Evolutionary conservation across 2,888 invertebrate genomes (phyloP), one percentile per base, ranked within the genome.

Genomic region (Graphium colonna): DNA sequence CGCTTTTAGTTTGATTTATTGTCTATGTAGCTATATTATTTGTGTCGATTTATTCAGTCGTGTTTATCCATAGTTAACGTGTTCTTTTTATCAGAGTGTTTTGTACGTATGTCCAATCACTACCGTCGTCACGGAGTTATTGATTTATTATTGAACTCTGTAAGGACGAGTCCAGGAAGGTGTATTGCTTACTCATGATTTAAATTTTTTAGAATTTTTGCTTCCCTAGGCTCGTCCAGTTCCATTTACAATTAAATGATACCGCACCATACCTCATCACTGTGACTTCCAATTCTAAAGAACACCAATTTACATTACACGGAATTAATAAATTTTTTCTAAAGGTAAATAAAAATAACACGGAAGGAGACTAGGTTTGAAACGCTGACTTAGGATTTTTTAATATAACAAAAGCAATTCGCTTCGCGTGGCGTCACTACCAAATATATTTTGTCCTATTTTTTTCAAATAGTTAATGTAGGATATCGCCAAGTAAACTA

Each of bases 371-470:
- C 12, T 51, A 51, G 43, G 21, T 55, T 47, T 42, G 21, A 49
- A 21, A 46, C 28, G 42, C 36, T 38, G 39, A 51, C 9, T 44
- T 53, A 54, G 56, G 17, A 44, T 49, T 21, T n/a, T 21, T 21
- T 21, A 52, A 50, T 42, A 44, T 51, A 39, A 51, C 48, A 40
- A 16, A 50, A 42, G 31, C 12, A 36, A 39, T 3, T 39, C 18
- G 52, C 49, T 56, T 56, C 45, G 41, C 55, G 57, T 60, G 57
- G 55, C 65, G 64, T 66, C 66, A 64, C 63, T 68, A 73, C 73
- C 72, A 73, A 77, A 76, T 68, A 69, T 67, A 60, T 67, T 66
- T 66, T 69, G 56, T 69, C 69, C 58, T 68, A 63, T 68, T 67
- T 56, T 60, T 68, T 71, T 68, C 59, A 62, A 57, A 65, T 65